Base-by-base conservation (phyloP, 2,888 invertebrate genomes). In the Muschampia plurimacula region DNA sequence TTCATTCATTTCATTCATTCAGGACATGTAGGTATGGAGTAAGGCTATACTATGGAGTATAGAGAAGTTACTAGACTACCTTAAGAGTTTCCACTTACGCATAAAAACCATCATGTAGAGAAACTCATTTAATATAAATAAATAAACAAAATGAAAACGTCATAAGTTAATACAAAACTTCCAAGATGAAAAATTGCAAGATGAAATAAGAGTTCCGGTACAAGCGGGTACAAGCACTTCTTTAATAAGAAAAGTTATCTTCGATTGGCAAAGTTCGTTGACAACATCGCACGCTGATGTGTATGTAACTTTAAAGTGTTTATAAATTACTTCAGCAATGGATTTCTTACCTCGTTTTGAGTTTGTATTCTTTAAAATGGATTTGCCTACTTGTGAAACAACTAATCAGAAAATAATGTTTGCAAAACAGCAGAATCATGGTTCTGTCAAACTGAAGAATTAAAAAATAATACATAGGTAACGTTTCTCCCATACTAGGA, bases 241-340 rank as follows among this genome's bases (percentile, higher is more conserved):
- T 86, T 84, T 86, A 87, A 87, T 85, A 84, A 83, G 86, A 85
- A 87, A 87, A 87, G 80, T 87, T 87, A 81, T 74, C 73, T 84
- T 83, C 86, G 84, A 86, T 85, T 86, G 84, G 22, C 28, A 15
- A 86, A 86, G 81, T 84, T 84, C 77, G 79, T 82, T 15, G 52
- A 52, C 80, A 80, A 79, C 78, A 79, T 52, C 52, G 12, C 41
- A 8, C 52, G 7, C 52, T 52, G 63, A 69, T 64, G 69, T 64
- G 69, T 52, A 52, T 52, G 52, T 15, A 52, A 6, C 15, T 52
- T 69, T 52, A n/a, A 41, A 41, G 41, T 69, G 69, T 69, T 69
- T 59, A 22, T 36, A 69, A 49, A 0, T 55, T 2, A 5, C 13
- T 46, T 13, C 13, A 49, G 49, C 13, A 49, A 49, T 49, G 13